These are phyloP conservation scores for Rambutsinella grinnellia DNA, from an alignment of 2,888 invertebrate genomes.

Conservation along the genomic window DNA sequence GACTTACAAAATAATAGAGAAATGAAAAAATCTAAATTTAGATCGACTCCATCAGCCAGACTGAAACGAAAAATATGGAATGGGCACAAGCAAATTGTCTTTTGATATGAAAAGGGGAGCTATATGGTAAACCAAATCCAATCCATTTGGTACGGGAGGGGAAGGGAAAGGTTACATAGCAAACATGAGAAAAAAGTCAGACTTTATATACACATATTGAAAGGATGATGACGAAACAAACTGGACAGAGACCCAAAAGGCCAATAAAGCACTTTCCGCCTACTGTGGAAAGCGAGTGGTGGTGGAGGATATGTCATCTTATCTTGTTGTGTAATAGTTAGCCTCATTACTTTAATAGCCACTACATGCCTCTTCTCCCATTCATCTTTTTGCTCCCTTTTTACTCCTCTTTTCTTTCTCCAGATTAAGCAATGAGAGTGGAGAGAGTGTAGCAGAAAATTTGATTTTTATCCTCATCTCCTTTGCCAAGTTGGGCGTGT, in stretches of 20 bases:
- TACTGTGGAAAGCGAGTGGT: background rate
- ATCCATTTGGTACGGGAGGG: slow-evolving; percentile 15
- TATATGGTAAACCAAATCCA: slow-evolving; percentile 25
- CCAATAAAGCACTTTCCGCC: slow-evolving; percentile 38
- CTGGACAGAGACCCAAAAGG: slow-evolving; percentile 31
- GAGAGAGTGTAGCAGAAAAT: slow-evolving; percentile 41
- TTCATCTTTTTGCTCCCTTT: too few relatives aligned
- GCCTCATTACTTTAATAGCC: slow-evolving; percentile 47
- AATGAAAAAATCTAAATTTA: too few relatives aligned
- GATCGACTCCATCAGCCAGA: background rate
- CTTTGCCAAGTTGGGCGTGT: slow-evolving; percentile 24
- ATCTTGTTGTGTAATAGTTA: slow-evolving; percentile 36
- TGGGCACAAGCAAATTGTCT: slow-evolving; percentile 32
- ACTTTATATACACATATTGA: too few relatives aligned
- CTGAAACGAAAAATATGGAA: slow-evolving; percentile 5
- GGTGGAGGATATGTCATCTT: slow-evolving; percentile 15
- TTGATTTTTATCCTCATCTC: slow-evolving; percentile 27
- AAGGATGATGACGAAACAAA: slow-evolving; percentile 15
- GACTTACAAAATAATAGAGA: too few relatives aligned
- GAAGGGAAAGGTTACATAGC: slow-evolving; percentile 9
- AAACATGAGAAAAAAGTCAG: background rate
- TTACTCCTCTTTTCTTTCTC: too few relatives aligned
- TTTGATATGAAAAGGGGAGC: slow-evolving; percentile 36
- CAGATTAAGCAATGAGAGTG: too few relatives aligned
- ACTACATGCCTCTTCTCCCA: slow-evolving; percentile 20